Base-by-base conservation (phyloP, 2,113 vertebrate genomes). In the Holacanthus passer region DNA sequence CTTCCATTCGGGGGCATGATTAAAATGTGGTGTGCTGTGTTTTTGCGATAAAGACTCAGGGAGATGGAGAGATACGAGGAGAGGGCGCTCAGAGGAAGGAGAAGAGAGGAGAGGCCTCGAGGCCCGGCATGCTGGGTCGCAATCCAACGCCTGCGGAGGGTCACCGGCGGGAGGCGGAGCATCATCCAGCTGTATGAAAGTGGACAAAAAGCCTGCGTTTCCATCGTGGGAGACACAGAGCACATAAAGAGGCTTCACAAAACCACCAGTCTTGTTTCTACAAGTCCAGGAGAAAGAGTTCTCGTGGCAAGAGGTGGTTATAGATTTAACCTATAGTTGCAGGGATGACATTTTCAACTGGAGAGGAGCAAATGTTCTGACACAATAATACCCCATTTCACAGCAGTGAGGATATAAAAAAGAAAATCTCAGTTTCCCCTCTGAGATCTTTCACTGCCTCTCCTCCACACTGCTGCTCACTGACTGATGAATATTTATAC, bases 1-100 rank as follows among this genome's bases (percentile, higher is more conserved):
- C 90, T 92, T 83, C 88, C 85, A 89, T 93, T 94, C 73, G 80
- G 81, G 85, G 91, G 87, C 92, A 91, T 91, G 93, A 94, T 95
- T 94, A 94, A 94, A 95, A 93, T 85, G 89, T 88, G 84, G 86
- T 84, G 83, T 82, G 88, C 93, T 94, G 94, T 86, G 82, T 87
- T 87, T 85, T 77, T 13, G 87, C 43, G 93, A 92, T 93, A 93
- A 93, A 88, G 92, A 90, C 86, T 83, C 31, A 9, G 86, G 65
- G 90, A 91, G 93, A 92, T 92, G 71, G 80, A 84, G 88, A 81
- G 92, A 94, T 93, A 93, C 0, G 69, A 63, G 76, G 64, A 45
- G 50, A 84, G 65, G 17, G 0, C 13, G 67, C 88, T 79, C 55
- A 73, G 74, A 82, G 83, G 82, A 81, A 79, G 68, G 80, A 86